Conservation (phyloP, 2,888 invertebrate species). For the Salpingus planirostris region DNA sequence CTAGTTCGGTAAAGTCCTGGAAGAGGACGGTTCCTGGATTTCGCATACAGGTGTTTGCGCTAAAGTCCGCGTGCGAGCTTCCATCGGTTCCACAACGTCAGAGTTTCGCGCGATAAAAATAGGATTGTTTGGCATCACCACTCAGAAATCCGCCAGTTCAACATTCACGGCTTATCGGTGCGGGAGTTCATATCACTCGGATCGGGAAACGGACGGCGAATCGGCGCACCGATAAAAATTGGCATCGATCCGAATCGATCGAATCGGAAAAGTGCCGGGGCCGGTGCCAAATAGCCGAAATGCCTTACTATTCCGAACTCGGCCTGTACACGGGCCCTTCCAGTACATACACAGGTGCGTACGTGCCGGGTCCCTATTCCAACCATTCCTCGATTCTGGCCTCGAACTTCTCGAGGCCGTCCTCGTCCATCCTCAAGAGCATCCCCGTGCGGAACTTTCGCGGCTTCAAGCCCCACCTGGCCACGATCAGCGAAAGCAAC, state of each 20-base stretch:
- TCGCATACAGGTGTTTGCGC: slow-evolving; percentile 11
- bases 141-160: slow-evolving; percentile 31
- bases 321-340: slow-evolving; percentile 48
- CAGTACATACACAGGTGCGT: slow-evolving; percentile 45
- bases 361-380: slow-evolving; percentile 47
- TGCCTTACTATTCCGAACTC: slow-evolving; percentile 61
- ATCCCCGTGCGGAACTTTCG: slow-evolving; percentile 33
- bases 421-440: slow-evolving; percentile 16
- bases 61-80: slow-evolving; percentile 5
- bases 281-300: no score
- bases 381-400: slow-evolving; percentile 42
- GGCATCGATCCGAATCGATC: slow-evolving; percentile 13
- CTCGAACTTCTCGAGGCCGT: slow-evolving; percentile 31
- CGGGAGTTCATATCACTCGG: slow-evolving; percentile 18
- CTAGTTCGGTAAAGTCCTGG: no score
- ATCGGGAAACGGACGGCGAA: no score
- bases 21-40: slow-evolving; percentile 4
- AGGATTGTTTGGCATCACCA: slow-evolving; percentile 35
- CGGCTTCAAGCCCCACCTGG: slow-evolving; percentile 63
- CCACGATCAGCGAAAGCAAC: slow-evolving; percentile 60
- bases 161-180: slow-evolving; percentile 26
- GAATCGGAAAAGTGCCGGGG: no score
- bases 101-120: slow-evolving; percentile 30
- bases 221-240: background rate
- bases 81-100: slow-evolving; percentile 30